Percentiles rank a stretch among this genome's conserved stretches.
Evolutionary conservation across 2,113 vertebrate genomes (phyloP).

Genomic region (Sardina pilchardus): DNA sequence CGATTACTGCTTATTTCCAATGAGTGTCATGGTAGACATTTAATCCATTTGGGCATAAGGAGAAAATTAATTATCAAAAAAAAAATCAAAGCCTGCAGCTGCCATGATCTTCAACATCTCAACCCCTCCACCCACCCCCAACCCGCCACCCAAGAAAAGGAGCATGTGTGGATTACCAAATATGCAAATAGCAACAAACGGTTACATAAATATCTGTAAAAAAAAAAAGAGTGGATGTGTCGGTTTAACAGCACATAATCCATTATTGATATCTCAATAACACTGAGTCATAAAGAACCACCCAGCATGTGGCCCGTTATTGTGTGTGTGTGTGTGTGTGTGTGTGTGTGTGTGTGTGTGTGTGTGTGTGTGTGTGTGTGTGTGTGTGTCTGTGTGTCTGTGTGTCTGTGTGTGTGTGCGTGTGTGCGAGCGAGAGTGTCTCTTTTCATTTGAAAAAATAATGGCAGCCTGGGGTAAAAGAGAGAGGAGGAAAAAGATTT

Average conservation of each 20-base stretch:
- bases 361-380: not conserved
- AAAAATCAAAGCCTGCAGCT: not conserved
- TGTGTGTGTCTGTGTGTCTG: not conserved
- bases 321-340: no score
- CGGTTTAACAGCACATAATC: not conserved
- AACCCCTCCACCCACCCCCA: not conserved
- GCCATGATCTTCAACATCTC: not conserved
- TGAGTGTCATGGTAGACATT: not conserved
- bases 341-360: not conserved
- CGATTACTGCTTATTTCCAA: not conserved
- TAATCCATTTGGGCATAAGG: not conserved
- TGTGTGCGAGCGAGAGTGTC: not conserved
- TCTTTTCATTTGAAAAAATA: not conserved
- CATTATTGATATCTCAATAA: slow-evolving; percentile 12
- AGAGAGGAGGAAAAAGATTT: not conserved
- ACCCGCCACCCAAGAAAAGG: not conserved
- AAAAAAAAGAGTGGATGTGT: not conserved
- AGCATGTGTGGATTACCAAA: not conserved
- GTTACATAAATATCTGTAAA: not conserved
- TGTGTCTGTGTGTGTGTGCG: not conserved
- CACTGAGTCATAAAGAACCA: not conserved
- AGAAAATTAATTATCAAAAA: not conserved
- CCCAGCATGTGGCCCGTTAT: not conserved
- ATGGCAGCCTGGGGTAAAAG: not conserved
- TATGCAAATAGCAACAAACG: not conserved